A percentile compares a stretch with the other conserved stretches of the same genome.
Conservation (phyloP, 2,888 invertebrate genomes). For the Icerya purchasi region DNA sequence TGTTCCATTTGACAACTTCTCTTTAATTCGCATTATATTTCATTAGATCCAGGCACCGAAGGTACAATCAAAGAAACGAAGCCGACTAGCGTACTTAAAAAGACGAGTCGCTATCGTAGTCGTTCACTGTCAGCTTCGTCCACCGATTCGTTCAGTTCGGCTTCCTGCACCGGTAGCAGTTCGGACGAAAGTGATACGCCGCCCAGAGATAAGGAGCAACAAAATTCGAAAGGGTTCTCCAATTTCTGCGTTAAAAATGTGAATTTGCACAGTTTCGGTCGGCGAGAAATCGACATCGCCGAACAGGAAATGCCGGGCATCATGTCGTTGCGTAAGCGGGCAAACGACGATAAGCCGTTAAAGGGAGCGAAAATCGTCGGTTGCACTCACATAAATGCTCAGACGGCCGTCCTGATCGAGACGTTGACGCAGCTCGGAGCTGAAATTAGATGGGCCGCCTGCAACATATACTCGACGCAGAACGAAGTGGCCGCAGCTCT, state of each 20-base stretch:
- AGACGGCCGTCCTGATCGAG: conserved; percentile 86
- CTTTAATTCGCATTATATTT: no score
- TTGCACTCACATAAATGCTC: conserved; percentile 95
- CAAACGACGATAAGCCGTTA: conserved; percentile 79
- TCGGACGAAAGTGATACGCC: conserved; percentile 86
- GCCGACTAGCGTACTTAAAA: conserved; percentile 49
- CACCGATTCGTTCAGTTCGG: conserved; percentile 78
- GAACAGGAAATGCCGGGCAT: conserved; percentile 98
- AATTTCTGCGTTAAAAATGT: conserved; percentile 91
- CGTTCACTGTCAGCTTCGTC: conserved; percentile 83
- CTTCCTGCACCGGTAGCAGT: conserved; percentile 56
- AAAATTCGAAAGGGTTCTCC: conserved; percentile 47
- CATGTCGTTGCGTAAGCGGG: conserved; percentile 77
- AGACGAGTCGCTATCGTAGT: conserved; percentile 68
- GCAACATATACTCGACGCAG: conserved; percentile 94
- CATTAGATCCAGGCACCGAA: conserved; percentile 19
- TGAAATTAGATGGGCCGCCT: conserved; percentile 86
- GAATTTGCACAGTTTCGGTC: conserved; percentile 76
- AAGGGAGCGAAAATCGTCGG: conserved; percentile 91
- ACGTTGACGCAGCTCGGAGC: conserved; percentile 74
- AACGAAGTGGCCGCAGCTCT: conserved; percentile 93
- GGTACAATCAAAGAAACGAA: conserved; percentile 20
- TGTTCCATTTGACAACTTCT: no score
- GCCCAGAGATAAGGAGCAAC: conserved; percentile 79
- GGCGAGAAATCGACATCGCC: conserved; percentile 92